Base-by-base conservation (phyloP, 2,888 invertebrate genomes). In the Pteria penguin region DNA sequence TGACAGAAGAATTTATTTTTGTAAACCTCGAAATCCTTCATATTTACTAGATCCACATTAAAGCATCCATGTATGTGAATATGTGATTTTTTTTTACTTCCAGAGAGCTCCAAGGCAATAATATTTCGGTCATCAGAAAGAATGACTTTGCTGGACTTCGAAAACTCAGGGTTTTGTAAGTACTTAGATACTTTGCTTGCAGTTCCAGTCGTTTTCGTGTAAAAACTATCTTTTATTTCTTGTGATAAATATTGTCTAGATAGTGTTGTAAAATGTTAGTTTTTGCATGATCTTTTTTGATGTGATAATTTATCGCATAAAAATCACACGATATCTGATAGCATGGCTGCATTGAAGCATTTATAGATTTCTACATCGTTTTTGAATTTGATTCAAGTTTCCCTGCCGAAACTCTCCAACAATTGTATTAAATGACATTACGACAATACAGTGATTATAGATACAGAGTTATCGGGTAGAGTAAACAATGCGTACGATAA, bases 61-160 rank as follows among this genome's bases (percentile, higher is more conserved):
- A 45, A 14, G 45, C 18, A 45, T 45, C 11, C 45, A 45, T 45
- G 45, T 45, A 45, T 8, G 11, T 45, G 18, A 45, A 14, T 45
- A 14, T 14, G 8, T 45, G 18, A 14, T 14, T 45, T 22, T 31
- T 57, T 24, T 62, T 33, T 52, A 32, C 24, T 73, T 73, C 2
- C 76, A 77, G 76, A 65, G 76, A 77, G 70, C 31, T 77, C 24
- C 76, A 77, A 60, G 76, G 76, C 52, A 77, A 77, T 31, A 77
- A 77, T 36, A 63, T 77, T 27, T 65, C 72, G 24, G 55, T 54
- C 18, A 33, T 77, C 8, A 69, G 76, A 54, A 72, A 65, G 58
- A 69, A 65, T 24, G 76, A 77, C 22, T 60, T 77, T 24, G 32
- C 62, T 29, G 73, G 73, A n/a, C 65, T 73, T 26, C 26, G 66